Evolutionary conservation across 1,140 invertebrate species (phyloP), one percentile per base, ranked within the genome.

Genomic region (Harpegnathos saltator): DNA sequence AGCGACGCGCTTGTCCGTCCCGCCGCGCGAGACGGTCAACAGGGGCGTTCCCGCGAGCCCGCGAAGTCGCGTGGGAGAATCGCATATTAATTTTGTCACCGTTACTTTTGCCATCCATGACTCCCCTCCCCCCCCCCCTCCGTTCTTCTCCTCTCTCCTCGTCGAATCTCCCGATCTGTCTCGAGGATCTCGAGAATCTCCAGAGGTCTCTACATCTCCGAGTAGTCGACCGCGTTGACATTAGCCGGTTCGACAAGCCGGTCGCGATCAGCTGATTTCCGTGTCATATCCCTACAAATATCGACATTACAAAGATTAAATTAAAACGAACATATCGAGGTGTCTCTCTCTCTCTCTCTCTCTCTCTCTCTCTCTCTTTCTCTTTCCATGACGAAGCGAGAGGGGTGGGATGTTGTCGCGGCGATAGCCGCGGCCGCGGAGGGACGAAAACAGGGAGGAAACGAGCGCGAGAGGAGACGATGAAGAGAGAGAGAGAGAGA

Each of bases 11-110:
- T 61, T 62, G 69, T 80, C 84, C 73, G 56, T 72, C 82, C 73
- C 88, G 73, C 29, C 29, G 29, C 74, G 85, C 62, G 63, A n/a
- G n/a, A n/a, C 83, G 77, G 74, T 77, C 69, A 85, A 82, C 83
- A 73, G 72, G 73, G 83, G 85, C 78, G 83, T 82, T 81, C 69
- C 74, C 52, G 56, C 52, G 52, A 22, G 19, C 12, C 33, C 29
- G 59, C 24, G 33, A 38, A 0, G 9, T 71, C 38, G 12, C 4
- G 61, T 24, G 61, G 14, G 9, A 62, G 63, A 52, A 19, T 65
- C 48, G 75, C 14, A 44, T 59, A 71, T 80, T 69, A 69, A 80
- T 71, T 71, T 44, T 9, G 4, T 9, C 38, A 44, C 3, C 29
- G 29, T 33, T 33, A 33, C 29, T 33, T 5, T 1, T 33, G 29